Conservation (phyloP, 2,888 invertebrate genomes). For the Candidula unifasciata region DNA sequence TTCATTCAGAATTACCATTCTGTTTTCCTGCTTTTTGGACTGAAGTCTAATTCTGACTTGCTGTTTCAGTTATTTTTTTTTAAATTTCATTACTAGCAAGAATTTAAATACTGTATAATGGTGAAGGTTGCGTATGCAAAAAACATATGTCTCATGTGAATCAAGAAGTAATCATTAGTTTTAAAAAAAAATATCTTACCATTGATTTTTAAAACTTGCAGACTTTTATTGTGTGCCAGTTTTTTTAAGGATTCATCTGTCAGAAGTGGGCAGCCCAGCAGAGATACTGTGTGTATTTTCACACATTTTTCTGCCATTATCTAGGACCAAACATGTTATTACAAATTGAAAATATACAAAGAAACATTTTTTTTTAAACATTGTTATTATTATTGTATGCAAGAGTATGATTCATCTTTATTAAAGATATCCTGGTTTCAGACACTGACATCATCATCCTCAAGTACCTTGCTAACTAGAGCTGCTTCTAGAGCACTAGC, state of each 20-base stretch:
- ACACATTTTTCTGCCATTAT: conserved; percentile 70
- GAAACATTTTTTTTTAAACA: not conserved
- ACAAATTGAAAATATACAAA: not conserved
- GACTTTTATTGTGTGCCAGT: conserved; percentile 68
- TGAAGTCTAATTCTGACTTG: no score
- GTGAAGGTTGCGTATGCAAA: no score
- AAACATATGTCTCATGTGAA: no score
- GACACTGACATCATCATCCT: not conserved
- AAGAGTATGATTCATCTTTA: not conserved
- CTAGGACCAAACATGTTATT: conserved; percentile 53
- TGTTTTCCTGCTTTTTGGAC: no score
- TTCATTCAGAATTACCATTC: no score
- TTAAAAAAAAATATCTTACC: conserved; percentile 58
- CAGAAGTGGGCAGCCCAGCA: conserved; percentile 75
- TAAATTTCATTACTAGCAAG: no score
- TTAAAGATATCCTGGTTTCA: not conserved
- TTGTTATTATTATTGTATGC: not conserved
- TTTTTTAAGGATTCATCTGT: conserved; percentile 75
- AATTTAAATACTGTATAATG: no score
- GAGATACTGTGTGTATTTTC: conserved; percentile 70
- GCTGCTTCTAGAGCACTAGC: no score
- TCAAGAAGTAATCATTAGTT: no score
- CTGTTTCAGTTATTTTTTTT: no score
- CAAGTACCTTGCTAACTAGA: not conserved
- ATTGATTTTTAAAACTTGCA: conserved; percentile 74